phyloP scores from a whole-genome alignment of 2,888 invertebrate species.

The Allacma fusca region DNA sequence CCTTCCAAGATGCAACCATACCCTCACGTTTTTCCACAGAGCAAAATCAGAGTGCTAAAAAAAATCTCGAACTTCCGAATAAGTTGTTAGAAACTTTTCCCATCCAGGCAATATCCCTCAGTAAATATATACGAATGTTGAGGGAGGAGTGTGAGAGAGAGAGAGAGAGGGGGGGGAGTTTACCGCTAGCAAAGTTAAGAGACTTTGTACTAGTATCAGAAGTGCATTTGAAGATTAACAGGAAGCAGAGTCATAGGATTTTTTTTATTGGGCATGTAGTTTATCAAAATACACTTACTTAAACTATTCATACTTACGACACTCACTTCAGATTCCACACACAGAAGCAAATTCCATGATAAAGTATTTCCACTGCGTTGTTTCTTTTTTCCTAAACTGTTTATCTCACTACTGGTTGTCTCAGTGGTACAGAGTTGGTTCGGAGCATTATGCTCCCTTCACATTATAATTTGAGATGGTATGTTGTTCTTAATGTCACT shows the following conservation, averaged over 20 bases:
- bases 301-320: constrained; percentile 18
- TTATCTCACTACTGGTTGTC: too few species aligned
- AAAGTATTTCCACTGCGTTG: constrained; percentile 5
- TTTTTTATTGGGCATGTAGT: constrained; percentile 7
- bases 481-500: background rate
- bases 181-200: background rate
- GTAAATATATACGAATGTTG: background rate
- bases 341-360: constrained; percentile 3
- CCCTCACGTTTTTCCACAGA: too few species aligned
- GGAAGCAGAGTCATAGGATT: constrained; percentile 9
- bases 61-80: too few species aligned
- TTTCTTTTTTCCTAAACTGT: background rate
- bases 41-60: too few species aligned
- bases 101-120: too few species aligned
- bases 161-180: too few species aligned
- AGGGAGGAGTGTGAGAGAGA: background rate
- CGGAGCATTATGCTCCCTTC: too few species aligned
- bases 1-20: too few species aligned
- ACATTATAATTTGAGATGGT: background rate
- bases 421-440: too few species aligned
- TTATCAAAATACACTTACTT: constrained; percentile 24
- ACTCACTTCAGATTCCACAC: constrained; percentile 12
- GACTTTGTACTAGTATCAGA: background rate
- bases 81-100: background rate
- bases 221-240: constrained; percentile 19